Evolutionary conservation across 1,140 invertebrate genomes (phyloP).

Genomic region (Acyrthosiphon pisum): DNA sequence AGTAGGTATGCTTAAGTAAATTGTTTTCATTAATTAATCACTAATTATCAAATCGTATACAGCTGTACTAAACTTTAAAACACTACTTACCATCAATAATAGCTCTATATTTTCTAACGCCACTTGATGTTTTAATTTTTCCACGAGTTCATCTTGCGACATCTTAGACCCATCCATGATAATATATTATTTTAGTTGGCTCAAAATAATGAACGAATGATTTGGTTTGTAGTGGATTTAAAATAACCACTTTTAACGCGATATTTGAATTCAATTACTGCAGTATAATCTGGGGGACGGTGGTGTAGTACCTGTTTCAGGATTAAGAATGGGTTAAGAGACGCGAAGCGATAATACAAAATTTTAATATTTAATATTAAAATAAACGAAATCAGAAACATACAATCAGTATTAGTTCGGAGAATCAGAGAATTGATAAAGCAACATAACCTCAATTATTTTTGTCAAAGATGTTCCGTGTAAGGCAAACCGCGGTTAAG

Average conservation of each 20-base stretch:
- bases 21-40: not conserved
- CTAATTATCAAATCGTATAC: not conserved
- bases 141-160: conserved; percentile 83
- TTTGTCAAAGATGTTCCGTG: not conserved
- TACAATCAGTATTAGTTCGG: not conserved
- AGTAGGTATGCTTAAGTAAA: not conserved
- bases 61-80: not conserved
- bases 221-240: not conserved
- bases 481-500: not conserved
- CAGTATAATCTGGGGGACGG: not conserved
- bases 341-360: not conserved
- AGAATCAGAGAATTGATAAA: not conserved
- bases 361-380: not conserved
- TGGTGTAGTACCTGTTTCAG: not conserved
- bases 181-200: not conserved
- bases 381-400: not conserved
- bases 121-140: conserved; percentile 95
- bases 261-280: not conserved
- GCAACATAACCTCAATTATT: conserved; percentile 16
- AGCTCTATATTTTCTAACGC: conserved; percentile 94
- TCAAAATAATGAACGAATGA: not conserved
- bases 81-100: conserved; percentile 77
- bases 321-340: not conserved
- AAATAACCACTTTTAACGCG: not conserved
- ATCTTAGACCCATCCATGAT: conserved; percentile 30